These are phyloP conservation scores for Hololepta plana DNA, from an alignment of 2,888 invertebrate species.

Conservation along the genomic window DNA sequence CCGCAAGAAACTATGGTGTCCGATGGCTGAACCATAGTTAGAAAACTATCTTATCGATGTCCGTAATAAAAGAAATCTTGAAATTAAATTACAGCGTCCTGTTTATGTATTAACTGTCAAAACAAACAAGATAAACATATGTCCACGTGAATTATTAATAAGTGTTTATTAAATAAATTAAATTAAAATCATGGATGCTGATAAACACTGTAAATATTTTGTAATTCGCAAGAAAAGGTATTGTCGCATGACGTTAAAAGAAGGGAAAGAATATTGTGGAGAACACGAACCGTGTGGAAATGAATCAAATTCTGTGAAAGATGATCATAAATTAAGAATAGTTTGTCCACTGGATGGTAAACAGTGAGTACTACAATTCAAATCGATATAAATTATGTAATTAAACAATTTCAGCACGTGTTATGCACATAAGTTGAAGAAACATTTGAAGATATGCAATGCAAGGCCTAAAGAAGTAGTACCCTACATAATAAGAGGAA, in stretches of 20 bases:
- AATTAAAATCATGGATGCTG: too few species aligned
- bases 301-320: constrained; percentile 7
- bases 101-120: too few species aligned
- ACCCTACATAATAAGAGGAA: constrained; percentile 33
- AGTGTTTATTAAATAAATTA: too few species aligned
- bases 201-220: constrained; percentile 44
- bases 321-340: constrained; percentile 28
- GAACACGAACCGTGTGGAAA: constrained; percentile 37
- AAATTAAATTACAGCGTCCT: too few species aligned
- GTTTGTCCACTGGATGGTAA: constrained; percentile 56
- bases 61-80: too few species aligned
- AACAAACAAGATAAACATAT: too few species aligned
- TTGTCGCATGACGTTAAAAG: constrained; percentile 56
- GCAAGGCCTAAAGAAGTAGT: constrained; percentile 34
- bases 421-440: constrained; percentile 44
- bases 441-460: constrained; percentile 58
- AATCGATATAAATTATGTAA: constrained; percentile 5
- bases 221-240: constrained; percentile 52
- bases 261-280: constrained; percentile 51
- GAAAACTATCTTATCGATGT: too few species aligned
- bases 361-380: constrained; percentile 31
- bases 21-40: too few species aligned
- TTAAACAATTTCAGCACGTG: constrained; percentile 35
- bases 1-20: too few species aligned
- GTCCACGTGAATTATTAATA: too few species aligned